Evolutionary conservation across 2,888 invertebrate genomes (phyloP), one percentile per base, ranked within the genome.

Genomic region (Drosophila kokeensis): DNA sequence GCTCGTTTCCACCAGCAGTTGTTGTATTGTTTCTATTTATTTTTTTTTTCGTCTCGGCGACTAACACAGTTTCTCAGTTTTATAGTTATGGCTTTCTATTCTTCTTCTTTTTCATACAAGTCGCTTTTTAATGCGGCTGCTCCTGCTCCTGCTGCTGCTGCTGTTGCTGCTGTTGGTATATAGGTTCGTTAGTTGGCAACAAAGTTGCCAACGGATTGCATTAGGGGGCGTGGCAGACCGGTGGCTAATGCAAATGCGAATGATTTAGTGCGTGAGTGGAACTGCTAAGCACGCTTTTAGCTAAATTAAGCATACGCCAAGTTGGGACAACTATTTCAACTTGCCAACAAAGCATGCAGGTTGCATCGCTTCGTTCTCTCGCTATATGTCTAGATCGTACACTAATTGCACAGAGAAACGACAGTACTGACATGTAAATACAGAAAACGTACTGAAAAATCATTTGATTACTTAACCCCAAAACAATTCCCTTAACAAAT

Each of bases 251-350:
- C 77, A 68, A 65, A 82, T 82, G 83, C 81, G 81, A 78, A 86
- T 88, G 78, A 86, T 81, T 69, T 83, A 83, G 69, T 66, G 57
- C 45, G 38, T 24, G 68, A 80, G 75, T 80, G 83, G 54, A 68
- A 74, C 55, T 52, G 74, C 58, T 52, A 69, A 69, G 66, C 52
- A 60, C 65, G 74, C 89, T 86, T 90, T 84, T 88, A 86, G 89
- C 73, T 52, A 83, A 76, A 90, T 90, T 90, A 88, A 76, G 87
- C 76, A 90, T 78, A 83, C 81, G 86, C 67, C 89, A 57, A 66
- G 66, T 66, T 63, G 53, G 54, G 57, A 48, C 70, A 70, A 70
- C 68, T 66, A 74, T 74, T 69, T 81, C 69, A 79, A 68, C 65
- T 54, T 62, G 49, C 45, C 59, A 32, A 61, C 64, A 68, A 61